Evolutionary conservation across 2,113 vertebrate species (phyloP).

Genomic region (Paratilapia polleni): DNA sequence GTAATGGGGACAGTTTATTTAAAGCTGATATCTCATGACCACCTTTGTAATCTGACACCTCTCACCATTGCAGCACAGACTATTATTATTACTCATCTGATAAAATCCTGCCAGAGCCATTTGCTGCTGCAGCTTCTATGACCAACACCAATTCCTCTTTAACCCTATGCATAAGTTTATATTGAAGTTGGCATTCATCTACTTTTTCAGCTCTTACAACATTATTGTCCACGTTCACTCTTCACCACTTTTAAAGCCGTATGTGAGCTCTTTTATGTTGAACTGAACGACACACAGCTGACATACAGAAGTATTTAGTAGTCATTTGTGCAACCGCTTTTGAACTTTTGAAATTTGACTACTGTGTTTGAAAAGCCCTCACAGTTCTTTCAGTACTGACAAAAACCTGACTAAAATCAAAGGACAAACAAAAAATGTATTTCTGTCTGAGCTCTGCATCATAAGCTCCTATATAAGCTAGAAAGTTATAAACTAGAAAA

Average conservation of each 20-base stretch:
- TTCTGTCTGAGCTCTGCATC: background rate
- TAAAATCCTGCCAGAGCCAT: background rate
- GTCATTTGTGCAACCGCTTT: background rate
- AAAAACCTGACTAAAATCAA: background rate
- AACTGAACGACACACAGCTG: background rate
- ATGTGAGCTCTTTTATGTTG: background rate
- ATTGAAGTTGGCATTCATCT: background rate
- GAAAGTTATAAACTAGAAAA: background rate
- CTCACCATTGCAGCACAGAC: conserved; percentile 17
- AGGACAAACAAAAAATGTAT: background rate
- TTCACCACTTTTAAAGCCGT: too few relatives aligned
- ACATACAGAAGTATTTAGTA: background rate
- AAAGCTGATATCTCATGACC: conserved; percentile 31
- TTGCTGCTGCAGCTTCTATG: background rate
- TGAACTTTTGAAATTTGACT: conserved; percentile 13
- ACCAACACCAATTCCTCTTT: background rate
- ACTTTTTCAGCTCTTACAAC: background rate
- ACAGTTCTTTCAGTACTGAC: background rate
- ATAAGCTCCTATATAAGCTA: background rate
- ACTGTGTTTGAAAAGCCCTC: conserved; percentile 1
- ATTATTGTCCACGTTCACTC: background rate
- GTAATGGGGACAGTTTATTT: conserved; percentile 53
- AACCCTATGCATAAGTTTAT: background rate
- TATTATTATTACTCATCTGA: conserved; percentile 43
- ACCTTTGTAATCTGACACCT: conserved; percentile 38